Evolutionary conservation across 1,140 invertebrate genomes (phyloP), one percentile per base, ranked within the genome.

Genomic region (Leptinotarsa texana): DNA sequence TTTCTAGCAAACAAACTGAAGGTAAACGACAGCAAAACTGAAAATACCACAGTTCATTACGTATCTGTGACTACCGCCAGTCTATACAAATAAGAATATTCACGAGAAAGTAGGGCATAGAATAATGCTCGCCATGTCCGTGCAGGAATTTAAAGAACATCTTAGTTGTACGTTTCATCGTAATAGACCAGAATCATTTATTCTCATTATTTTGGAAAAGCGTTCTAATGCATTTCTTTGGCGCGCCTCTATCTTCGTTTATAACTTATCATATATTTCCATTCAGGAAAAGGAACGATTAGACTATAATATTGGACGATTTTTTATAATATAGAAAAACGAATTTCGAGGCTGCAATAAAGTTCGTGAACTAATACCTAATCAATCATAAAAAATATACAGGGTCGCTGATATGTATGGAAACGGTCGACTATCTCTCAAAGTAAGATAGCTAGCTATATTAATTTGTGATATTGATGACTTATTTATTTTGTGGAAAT

Each of bases 211-310:
- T 65, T 67, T 17, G 24, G 65, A 67, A 67, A 67, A 33, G 22
- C 65, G 65, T 67, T 67, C 18, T 67, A 67, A 67, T 67, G 65
- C 65, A 67, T 67, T 67, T 67, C 65, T 67, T 67, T 67, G 24
- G 65, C 22, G 65, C 24, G 33, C 65, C 33, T 67, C 65, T 67
- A 67, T 67, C 65, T 67, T 67, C 65, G 33, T 67, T 67, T 67
- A 67, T 67, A 67, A 67, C 65, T 67, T 42, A 67, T 67, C 24
- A 67, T 67, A 67, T 67, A 67, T 67, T 67, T 67, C 65, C 65
- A 67, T 67, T 67, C 27, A 42, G 33, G 33, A 22, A 42, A 67
- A 57, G 51, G 15, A 33, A 4, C 24, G 33, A 67, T 24, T 67
- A 67, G 17, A 24, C 65, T 24, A 67, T 67, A 27, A 67, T 42